phyloP scores from a whole-genome alignment of 2,797 vertebrate genomes.

The Denticeps clupeoides region DNA sequence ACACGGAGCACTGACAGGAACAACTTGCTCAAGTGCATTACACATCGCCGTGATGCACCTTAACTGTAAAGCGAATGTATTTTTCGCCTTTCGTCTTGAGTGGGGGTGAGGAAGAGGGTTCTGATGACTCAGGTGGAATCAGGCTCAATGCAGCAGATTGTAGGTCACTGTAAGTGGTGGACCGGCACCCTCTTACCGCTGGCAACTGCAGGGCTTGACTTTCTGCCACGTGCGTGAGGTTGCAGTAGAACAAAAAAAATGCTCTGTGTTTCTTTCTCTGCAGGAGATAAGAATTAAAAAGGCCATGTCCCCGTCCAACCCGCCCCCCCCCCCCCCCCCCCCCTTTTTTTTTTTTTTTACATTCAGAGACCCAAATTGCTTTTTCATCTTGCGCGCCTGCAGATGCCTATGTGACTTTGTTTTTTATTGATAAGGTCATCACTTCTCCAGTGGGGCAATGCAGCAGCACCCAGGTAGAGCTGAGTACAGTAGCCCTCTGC shows the following conservation, averaged over 20 bases:
- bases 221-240: conserved; percentile 26
- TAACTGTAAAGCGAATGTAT: conserved; percentile 6
- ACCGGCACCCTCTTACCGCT: conserved; percentile 25
- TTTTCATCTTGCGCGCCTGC: conserved; percentile 5
- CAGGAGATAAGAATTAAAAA: background rate
- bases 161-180: conserved; percentile 10
- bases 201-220: conserved; percentile 37
- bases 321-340: background rate
- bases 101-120: conserved; percentile 4
- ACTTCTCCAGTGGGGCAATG: conserved; percentile 39
- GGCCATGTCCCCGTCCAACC: background rate
- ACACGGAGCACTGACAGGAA: too few species aligned
- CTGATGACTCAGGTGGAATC: conserved; percentile 25
- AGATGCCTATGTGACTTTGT: conserved; percentile 47
- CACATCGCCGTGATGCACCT: too few species aligned
- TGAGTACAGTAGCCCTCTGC: conserved; percentile 46
- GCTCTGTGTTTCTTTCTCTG: background rate
- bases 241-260: background rate
- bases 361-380: conserved; percentile 18
- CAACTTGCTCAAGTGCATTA: too few species aligned
- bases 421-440: conserved; percentile 58
- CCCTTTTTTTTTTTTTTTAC: conserved; percentile 19
- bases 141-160: conserved; percentile 23
- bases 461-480: conserved; percentile 31
- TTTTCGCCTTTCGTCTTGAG: background rate